Percentiles rank a stretch among this genome's conserved stretches.
phyloP scores from a whole-genome alignment of 2,888 invertebrate species.

The Ferrisia virgata region DNA sequence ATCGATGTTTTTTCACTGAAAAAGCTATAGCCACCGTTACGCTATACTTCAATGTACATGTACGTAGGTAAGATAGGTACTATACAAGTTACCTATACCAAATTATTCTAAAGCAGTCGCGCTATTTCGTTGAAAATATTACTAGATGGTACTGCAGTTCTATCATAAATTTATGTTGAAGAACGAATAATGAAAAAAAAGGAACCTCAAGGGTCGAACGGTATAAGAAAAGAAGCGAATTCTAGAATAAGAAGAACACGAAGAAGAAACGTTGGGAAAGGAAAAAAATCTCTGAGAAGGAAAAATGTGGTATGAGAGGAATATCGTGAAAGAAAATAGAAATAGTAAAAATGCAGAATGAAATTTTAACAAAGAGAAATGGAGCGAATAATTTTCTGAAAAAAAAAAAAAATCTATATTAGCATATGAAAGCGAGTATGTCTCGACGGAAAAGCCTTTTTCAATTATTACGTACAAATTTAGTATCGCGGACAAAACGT shows the following conservation, averaged over 20 bases:
- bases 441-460: conserved; percentile 16
- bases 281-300: neutral
- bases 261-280: neutral
- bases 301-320: neutral
- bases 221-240: neutral
- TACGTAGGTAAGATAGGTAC: neutral
- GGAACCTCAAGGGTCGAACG: neutral
- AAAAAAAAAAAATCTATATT: neutral
- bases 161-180: conserved; percentile 7
- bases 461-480: conserved; percentile 24
- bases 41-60: too few species aligned
- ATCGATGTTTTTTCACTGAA: neutral
- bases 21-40: neutral
- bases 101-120: neutral
- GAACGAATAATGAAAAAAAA: neutral
- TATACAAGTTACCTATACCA: neutral
- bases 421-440: conserved; percentile 24
- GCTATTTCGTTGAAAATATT: conserved; percentile 1
- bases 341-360: conserved; percentile 9
- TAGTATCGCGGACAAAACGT: neutral
- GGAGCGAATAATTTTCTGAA: conserved; percentile 7
- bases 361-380: conserved; percentile 23
- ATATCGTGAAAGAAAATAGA: neutral
- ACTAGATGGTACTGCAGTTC: neutral
- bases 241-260: neutral